Base-by-base conservation (phyloP, 2,888 invertebrate species). In the Melanargia galathea region DNA sequence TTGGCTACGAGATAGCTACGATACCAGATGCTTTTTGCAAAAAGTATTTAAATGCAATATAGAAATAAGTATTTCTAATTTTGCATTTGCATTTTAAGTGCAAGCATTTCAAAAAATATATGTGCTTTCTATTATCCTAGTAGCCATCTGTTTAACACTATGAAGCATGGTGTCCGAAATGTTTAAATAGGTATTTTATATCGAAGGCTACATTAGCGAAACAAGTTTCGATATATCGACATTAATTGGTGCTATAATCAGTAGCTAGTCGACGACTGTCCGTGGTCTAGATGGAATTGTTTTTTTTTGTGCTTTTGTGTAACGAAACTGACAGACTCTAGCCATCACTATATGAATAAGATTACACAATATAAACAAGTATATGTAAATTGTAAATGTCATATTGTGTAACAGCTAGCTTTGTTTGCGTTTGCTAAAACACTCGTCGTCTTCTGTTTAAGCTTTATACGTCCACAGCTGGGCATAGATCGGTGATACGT, bases 251-350 rank as follows among this genome's bases (percentile, higher is more conserved):
- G 60, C 59, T 63, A 49, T 59, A 64, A 67, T 71, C 73, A 62
- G 73, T 71, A 74, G 74, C 70, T 43, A 69, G 66, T 69, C 73
- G 61, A 33, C 56, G 65, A 18, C 16, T 18, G 18, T 16, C 40
- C 40, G 40, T 43, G 40, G 5, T 43, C 40, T 43, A 43, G 40
- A 43, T 43, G 40, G 40, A 16, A 38, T 38, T 38, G 13, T 13
- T 18, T 16, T 18, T 18, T 43, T 51, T 56, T 22, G 8, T 26
- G 13, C 10, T 33, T 33, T 18, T 52, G 8, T 30, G 7, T 52
- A n/a, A 16, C 30, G 52, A 35, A 33, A 33, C 13, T 35, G 13
- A 35, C 35, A n/a, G 11, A 11, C 1, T 35, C 4, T 13, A 35
- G 35, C 35, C 35, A n/a, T 35, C 35, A 35, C 35, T 35, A 35